A percentile compares a stretch with the other conserved stretches of the same genome.
Conservation (phyloP, 2,888 invertebrate species). For the Esperia sulphurella region DNA sequence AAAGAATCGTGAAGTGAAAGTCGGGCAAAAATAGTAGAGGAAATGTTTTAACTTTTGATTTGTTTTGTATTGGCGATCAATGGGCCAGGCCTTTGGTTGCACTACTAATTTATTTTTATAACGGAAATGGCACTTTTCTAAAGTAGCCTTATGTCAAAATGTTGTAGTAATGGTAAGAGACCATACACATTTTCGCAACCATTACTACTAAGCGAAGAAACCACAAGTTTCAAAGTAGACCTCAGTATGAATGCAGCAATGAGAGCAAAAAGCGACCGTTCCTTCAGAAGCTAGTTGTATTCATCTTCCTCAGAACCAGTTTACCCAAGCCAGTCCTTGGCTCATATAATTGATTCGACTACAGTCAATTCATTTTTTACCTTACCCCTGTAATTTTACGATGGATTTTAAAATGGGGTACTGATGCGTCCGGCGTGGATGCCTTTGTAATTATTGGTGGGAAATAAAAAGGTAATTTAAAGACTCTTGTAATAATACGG, state of each 20-base stretch:
- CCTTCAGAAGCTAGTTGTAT: conserved; percentile 25
- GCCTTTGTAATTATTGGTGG: conserved; percentile 52
- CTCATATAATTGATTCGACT: conserved; percentile 53
- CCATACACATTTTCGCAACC: too few species aligned
- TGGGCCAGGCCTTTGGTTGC: too few species aligned
- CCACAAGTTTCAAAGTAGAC: too few species aligned
- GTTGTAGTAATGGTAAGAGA: too few species aligned
- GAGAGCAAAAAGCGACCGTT: conserved; percentile 9
- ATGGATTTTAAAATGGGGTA: conserved; percentile 27
- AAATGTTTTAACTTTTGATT: too few species aligned
- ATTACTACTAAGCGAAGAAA: too few species aligned
- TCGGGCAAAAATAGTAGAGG: too few species aligned
- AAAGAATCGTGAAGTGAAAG: conserved; percentile 8
- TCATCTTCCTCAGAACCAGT: conserved; percentile 39
- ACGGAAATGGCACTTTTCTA: too few species aligned
- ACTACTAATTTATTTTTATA: too few species aligned
- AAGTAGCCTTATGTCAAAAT: too few species aligned
- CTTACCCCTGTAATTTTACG: conserved; percentile 33
- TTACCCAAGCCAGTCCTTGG: conserved; percentile 30
- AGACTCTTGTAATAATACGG: conserved; percentile 40
- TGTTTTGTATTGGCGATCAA: too few species aligned
- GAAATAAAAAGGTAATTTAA: conserved; percentile 50
- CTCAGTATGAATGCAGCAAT: too few species aligned
- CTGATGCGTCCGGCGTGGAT: conserved; percentile 35
- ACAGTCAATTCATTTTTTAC: conserved; percentile 44